phyloP scores from a whole-genome alignment of 2,797 vertebrate genomes.

The Xerus rutilus region DNA sequence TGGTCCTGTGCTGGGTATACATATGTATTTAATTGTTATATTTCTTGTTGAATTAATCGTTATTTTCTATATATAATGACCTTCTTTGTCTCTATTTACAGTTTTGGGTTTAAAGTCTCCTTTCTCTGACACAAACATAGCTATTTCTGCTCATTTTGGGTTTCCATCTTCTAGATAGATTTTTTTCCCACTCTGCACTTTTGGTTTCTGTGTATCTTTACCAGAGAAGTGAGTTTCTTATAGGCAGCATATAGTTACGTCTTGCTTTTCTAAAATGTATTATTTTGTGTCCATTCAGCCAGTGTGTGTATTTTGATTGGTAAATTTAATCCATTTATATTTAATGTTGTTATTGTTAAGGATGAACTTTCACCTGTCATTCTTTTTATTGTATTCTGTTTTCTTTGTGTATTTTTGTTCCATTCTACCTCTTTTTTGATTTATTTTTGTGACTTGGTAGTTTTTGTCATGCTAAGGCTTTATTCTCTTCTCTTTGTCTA shows the following conservation, averaged over 20 bases:
- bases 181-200: neutral
- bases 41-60: too few relatives aligned
- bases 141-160: neutral
- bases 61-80: too few relatives aligned
- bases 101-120: neutral
- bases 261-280: neutral
- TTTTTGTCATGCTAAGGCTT: neutral
- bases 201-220: neutral
- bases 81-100: neutral
- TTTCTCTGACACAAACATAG: neutral
- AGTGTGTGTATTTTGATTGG: neutral
- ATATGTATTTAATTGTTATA: neutral
- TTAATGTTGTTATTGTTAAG: too few relatives aligned
- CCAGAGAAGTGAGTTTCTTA: neutral
- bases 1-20: neutral
- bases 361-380: too few relatives aligned
- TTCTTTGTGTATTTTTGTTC: too few relatives aligned
- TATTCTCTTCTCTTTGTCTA: neutral
- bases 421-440: too few relatives aligned
- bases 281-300: neutral
- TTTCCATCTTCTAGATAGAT: neutral
- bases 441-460: neutral
- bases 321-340: too few relatives aligned
- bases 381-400: too few relatives aligned
- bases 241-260: neutral